Base-by-base conservation (phyloP, 2,888 invertebrate genomes). In the Acholoe squamosa region DNA sequence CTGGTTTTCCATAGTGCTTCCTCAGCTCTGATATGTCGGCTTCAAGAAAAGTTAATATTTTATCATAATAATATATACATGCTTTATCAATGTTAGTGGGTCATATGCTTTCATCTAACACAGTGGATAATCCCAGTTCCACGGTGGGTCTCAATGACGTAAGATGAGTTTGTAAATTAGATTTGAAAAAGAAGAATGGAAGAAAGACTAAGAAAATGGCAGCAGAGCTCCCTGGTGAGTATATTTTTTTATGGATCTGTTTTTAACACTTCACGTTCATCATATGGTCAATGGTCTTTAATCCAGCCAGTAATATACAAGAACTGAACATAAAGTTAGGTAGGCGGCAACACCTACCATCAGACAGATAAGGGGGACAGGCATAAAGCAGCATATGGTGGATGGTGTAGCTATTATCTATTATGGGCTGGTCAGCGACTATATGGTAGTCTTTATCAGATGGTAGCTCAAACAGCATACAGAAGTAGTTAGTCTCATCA, bases 331-430 rank as follows among this genome's bases (percentile, higher is more conserved):
- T n/a, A n/a, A n/a, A n/a, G n/a, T n/a, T n/a, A n/a, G n/a, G n/a
- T n/a, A n/a, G n/a, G n/a, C n/a, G n/a, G n/a, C n/a, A 22, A 1
- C 3, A 31, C 28, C 33, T 61, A 61, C 61, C 14, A n/a, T 19
- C 61, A 7, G 19, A n/a, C 31, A 33, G n/a, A n/a, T n/a, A n/a
- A n/a, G n/a, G n/a, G n/a, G 54, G 33, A 86, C 91, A 91, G 76
- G 88, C 91, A 25, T 76, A 91, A 19, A 91, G 33, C 19, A 91
- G 43, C 90, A 91, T 91, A 71, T 91, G 91, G 34, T 91, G 91
- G 91, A 91, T 89, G 34, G 91, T 89, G 43, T 90, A 51, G 0
- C 54, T 54, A 61, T 91, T 91, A 52, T 89, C 84, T n/a, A 91
- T 91, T 0, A 89, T 33, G 12, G 91, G 43, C 22, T 34, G 43